These are phyloP conservation scores for Brachirus orientalis DNA, from an alignment of 2,113 vertebrate genomes.

Conservation along the genomic window DNA sequence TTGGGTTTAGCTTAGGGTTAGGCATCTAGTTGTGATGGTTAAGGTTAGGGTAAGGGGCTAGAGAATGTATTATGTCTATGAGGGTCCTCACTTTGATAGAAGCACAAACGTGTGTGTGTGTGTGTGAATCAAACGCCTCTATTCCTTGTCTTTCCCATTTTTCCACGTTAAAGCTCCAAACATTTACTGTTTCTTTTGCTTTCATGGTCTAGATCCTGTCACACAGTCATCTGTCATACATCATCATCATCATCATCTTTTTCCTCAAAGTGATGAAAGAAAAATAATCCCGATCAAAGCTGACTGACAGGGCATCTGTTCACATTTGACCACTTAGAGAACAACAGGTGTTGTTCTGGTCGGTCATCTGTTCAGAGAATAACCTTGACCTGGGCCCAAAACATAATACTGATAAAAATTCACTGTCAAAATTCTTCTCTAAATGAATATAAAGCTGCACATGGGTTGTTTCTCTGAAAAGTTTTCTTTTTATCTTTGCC, in stretches of 20 bases:
- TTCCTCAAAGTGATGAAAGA: constrained; percentile 41
- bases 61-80: no score
- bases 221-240: constrained; percentile 1
- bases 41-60: no score
- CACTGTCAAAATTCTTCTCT: not conserved
- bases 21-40: no score
- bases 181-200: no score
- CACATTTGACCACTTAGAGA: constrained; percentile 33
- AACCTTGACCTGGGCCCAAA: not conserved
- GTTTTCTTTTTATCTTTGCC: no score
- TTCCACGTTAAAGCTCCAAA: no score
- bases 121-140: constrained; percentile 22
- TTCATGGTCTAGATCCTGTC: constrained; percentile 24
- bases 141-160: constrained; percentile 5
- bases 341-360: constrained; percentile 18
- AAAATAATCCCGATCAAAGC: constrained; percentile 48
- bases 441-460: no score
- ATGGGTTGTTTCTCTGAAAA: no score
- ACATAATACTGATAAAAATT: constrained; percentile 5
- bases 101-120: not conserved
- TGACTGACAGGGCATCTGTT: constrained; percentile 37
- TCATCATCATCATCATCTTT: constrained; percentile 1
- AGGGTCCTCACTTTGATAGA: no score
- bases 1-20: no score
- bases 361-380: constrained; percentile 15